Conservation (phyloP, 2,797 vertebrate genomes). For the Podargus strigoides region DNA sequence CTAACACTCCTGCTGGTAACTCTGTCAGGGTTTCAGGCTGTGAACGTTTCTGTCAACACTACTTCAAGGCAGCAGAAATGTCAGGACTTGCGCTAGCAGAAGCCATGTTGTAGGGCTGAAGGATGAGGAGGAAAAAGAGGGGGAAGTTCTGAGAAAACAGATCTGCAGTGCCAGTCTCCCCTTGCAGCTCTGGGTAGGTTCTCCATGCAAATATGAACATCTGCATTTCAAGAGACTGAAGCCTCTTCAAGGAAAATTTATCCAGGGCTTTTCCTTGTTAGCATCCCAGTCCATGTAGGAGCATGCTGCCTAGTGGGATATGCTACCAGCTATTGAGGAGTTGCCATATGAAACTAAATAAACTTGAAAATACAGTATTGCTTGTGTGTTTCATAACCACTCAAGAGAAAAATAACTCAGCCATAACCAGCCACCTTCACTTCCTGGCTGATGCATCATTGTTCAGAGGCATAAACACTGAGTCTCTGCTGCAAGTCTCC, state of each 20-base stretch:
- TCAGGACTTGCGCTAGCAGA: accelerated
- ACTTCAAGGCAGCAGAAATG: not conserved
- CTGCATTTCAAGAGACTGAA: not conserved
- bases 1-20: not conserved
- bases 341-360: not conserved
- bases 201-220: not conserved
- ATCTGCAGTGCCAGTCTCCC: not conserved
- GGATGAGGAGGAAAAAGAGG: not conserved
- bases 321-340: not conserved
- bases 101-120: not conserved
- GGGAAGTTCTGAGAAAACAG: not conserved
- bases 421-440: not conserved
- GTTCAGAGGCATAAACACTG: not conserved
- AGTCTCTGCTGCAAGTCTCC: not conserved
- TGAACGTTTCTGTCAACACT: accelerated
- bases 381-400: not conserved
- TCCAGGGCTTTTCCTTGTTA: not conserved
- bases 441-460: not conserved
- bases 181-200: not conserved
- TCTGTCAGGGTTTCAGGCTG: not conserved
- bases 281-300: not conserved
- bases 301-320: not conserved
- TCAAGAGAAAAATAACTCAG: not conserved
- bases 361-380: not conserved
- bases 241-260: not conserved